Evolutionary conservation across 2,888 invertebrate species (phyloP).

Genomic region (Halictus quadricinctus): DNA sequence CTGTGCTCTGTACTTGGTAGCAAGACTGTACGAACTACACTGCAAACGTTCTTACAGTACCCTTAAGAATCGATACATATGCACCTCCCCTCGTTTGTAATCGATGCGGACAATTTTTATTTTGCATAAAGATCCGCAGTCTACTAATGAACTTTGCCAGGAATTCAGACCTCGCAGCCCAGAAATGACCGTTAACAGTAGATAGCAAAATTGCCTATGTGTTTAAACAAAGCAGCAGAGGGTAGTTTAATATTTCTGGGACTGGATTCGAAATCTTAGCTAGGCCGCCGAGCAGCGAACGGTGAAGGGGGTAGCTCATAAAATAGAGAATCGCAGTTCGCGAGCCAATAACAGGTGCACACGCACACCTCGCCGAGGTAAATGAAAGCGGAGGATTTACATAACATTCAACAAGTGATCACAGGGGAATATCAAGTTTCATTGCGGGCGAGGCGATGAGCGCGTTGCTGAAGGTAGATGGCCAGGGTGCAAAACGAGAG

Average conservation of each 20-base stretch:
- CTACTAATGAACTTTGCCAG: no score
- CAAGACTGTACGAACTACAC: no score
- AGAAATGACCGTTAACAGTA: background rate
- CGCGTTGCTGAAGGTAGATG: background rate
- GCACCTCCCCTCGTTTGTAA: no score
- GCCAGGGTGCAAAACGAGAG: background rate
- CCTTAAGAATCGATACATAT: no score
- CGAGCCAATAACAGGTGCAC: constrained; percentile 2
- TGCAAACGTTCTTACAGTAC: no score
- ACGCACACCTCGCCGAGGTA: constrained; percentile 27
- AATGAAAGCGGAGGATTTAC: constrained; percentile 44
- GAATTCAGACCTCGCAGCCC: no score
- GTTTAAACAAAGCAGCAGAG: background rate
- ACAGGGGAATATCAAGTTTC: constrained; percentile 34
- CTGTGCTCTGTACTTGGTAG: no score
- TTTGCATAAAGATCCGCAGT: no score
- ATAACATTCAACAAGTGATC: constrained; percentile 62
- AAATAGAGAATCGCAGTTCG: background rate
- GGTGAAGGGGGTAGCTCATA: background rate
- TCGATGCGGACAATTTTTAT: no score
- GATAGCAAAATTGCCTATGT: background rate
- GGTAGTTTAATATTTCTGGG: background rate
- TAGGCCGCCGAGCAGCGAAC: background rate
- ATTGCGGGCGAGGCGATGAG: constrained; percentile 1
- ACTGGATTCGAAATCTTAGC: background rate